A percentile compares a stretch with the other conserved stretches of the same genome.
These are phyloP conservation scores for Pseudococcus viburni DNA, from an alignment of 2,888 invertebrate genomes.

Conservation along the genomic window DNA sequence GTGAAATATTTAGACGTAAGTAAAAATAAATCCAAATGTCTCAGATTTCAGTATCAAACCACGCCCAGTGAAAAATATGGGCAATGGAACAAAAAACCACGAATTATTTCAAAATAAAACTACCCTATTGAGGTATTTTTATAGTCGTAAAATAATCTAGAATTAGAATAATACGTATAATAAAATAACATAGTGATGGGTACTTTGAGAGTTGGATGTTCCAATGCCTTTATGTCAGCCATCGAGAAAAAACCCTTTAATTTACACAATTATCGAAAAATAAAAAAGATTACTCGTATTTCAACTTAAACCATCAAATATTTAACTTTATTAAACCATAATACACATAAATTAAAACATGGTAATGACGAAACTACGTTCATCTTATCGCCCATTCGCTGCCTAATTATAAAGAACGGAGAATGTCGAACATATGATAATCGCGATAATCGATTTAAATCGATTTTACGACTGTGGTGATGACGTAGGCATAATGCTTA, in stretches of 20 bases:
- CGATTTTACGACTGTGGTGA: neutral
- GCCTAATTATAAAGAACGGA: neutral
- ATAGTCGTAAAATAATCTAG: neutral
- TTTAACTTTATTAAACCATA: slow-evolving; percentile 9
- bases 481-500: slow-evolving; percentile 5
- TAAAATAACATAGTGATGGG: slow-evolving; percentile 13
- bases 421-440: slow-evolving; percentile 25
- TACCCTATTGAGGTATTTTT: neutral
- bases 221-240: slow-evolving; percentile 94
- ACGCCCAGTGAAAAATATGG: neutral
- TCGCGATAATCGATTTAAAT: slow-evolving; percentile 40
- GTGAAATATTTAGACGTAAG: neutral
- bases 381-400: slow-evolving; percentile 48
- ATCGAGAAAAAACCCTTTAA: slow-evolving; percentile 73
- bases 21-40: neutral
- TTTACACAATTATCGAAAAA: neutral
- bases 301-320: slow-evolving; percentile 20
- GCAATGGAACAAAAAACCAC: neutral
- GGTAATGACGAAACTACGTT: slow-evolving; percentile 52
- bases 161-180: neutral
- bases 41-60: neutral
- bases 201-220: slow-evolving; percentile 95
- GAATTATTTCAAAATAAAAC: neutral
- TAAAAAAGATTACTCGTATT: neutral
- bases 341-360: slow-evolving; percentile 53